Conservation (phyloP, 2,797 vertebrate genomes). For the Mallotus villosus region DNA sequence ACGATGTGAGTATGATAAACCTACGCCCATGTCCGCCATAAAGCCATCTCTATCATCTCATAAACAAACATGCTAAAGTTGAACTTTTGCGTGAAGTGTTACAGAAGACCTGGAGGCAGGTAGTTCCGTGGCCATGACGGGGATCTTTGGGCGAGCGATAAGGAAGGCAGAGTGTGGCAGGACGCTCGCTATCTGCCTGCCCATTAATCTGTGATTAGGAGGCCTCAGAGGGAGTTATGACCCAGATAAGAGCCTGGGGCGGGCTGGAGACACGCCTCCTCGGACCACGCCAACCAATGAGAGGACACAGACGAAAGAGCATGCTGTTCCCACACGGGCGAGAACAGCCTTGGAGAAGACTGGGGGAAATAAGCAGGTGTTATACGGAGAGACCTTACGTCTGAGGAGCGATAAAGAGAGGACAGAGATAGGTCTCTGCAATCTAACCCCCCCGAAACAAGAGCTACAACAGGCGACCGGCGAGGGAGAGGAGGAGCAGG, state of each 20-base stretch:
- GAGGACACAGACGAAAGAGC: constrained; percentile 40
- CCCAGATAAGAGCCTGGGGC: constrained; percentile 71
- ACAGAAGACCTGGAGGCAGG: background rate
- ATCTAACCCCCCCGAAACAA: background rate
- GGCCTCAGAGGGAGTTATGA: constrained; percentile 76
- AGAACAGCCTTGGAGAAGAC: constrained; percentile 32
- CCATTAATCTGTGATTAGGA: constrained; percentile 79
- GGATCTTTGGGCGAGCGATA: constrained; percentile 61
- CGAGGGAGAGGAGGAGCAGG: constrained; percentile 13
- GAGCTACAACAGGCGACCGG: background rate
- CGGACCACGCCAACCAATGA: constrained; percentile 31
- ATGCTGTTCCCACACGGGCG: constrained; percentile 40
- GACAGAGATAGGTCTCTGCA: background rate
- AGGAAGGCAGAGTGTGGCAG: constrained; percentile 56
- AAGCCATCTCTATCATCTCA: constrained; percentile 33
- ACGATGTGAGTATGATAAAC: constrained; percentile 21
- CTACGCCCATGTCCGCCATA: constrained; percentile 32
- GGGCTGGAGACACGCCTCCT: constrained; percentile 52
- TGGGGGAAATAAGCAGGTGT: constrained; percentile 35
- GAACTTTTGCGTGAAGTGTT: constrained; percentile 32
- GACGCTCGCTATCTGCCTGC: constrained; percentile 65
- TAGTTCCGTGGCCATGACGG: too few species aligned
- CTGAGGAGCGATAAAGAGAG: background rate
- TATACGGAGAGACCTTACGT: constrained; percentile 43
- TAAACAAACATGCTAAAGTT: constrained; percentile 44